Evolutionary conservation across 2,888 invertebrate species (phyloP).

Genomic region (Pedicia rivosa): DNA sequence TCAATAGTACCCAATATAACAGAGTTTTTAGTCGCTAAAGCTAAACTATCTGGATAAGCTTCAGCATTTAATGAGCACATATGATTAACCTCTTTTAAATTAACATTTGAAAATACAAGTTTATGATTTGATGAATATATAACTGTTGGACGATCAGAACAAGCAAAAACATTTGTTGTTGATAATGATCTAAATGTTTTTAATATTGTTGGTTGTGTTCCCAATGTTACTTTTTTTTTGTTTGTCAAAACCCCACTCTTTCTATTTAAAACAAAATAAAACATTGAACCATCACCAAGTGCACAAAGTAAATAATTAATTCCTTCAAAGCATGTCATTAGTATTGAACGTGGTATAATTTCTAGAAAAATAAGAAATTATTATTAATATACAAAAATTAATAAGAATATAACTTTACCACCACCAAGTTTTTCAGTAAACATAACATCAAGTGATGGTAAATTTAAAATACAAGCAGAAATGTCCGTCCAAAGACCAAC

Average conservation of each 20-base stretch:
- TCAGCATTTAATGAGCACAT: constrained; percentile 96
- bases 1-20: constrained; percentile 90
- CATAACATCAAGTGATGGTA: constrained; percentile 66
- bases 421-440: constrained; percentile 81
- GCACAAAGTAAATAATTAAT: constrained; percentile 82
- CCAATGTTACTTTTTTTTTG: constrained; percentile 89
- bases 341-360: constrained; percentile 89
- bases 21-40: constrained; percentile 29
- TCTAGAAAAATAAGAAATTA: constrained; percentile 38
- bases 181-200: constrained; percentile 77
- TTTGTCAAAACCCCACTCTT: constrained; percentile 60
- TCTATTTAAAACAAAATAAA: constrained; percentile 79
- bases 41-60: constrained; percentile 76
- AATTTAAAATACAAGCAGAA: constrained; percentile 67
- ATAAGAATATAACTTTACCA: constrained; percentile 31
- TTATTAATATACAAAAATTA: constrained; percentile 1
- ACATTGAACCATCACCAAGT: constrained; percentile 94
- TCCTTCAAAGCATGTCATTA: constrained; percentile 89
- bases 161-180: constrained; percentile 95
- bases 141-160: constrained; percentile 95
- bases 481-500: constrained; percentile 97
- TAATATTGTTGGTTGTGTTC: constrained; percentile 92
- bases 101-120: constrained; percentile 95
- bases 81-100: constrained; percentile 85
- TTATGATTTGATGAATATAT: constrained; percentile 99